Evolutionary conservation across 2,113 vertebrate genomes (phyloP), one percentile per base, ranked within the genome.

Genomic region (Platycercus adscitus): DNA sequence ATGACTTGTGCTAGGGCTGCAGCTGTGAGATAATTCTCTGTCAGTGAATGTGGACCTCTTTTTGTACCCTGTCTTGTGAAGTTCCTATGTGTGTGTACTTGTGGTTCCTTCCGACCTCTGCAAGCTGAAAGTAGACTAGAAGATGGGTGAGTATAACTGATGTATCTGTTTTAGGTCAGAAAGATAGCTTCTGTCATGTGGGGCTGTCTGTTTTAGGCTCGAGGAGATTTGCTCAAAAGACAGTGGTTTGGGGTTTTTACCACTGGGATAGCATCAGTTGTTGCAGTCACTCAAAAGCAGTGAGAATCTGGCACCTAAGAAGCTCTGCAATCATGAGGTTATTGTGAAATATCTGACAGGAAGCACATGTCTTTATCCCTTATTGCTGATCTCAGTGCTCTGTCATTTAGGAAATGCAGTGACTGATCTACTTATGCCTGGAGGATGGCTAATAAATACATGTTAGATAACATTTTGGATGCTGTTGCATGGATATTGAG

Each of bases 61-160:
- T 13, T 15, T 21, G 17, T 47, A 63, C 24, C 19, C 20, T 58
- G 0, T 24, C 17, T 24, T 24, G 8, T 37, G 31, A 39, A n/a
- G 35, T 11, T 83, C 10, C 1, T 4, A 1, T 10, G 17, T 8
- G 17, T 7, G 23, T 26, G 44, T 60, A 0, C 31, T 13, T 35
- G 37, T 52, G 41, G 33, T 31, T 70, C 55, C 31, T 81, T 53
- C 37, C 63, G 69, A 43, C 28, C n/a, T 47, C 71, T 49, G 10
- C 11, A 16, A 44, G 23, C 25, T 69, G 9, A 26, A 70, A 44
- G 44, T 3, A 28, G 56, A 11, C 50, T 44, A 58, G 43, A 58
- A 37, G 19, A 23, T 55, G 33, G 17, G 28, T 0, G 4, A 19
- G 10, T 41, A 12, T 3, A 68, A 66, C 39, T 61, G 33, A 28